Evolutionary conservation across 2,888 invertebrate species (phyloP), one percentile per base, ranked within the genome.

Genomic region (Euzophera pinguis): DNA sequence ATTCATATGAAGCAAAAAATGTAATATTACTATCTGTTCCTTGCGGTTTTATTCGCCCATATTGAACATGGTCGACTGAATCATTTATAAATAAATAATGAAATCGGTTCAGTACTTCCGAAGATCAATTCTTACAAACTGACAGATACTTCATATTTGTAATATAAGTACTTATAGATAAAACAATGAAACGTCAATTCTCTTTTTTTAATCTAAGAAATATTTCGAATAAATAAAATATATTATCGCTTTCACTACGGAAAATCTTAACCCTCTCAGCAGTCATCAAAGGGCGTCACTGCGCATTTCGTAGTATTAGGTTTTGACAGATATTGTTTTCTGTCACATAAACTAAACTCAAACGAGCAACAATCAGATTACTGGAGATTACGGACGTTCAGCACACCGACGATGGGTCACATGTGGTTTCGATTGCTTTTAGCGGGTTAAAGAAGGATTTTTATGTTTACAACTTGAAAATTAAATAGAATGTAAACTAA

Each of bases 241-340:
- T 47, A 27, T 67, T 61, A 47, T 27, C 14, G 50, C 14, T 67
- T 59, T 48, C 5, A 2, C 9, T 51, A 9, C 7, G 9, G 10
- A 3, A 57, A 58, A 47, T 43, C 5, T 68, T 41, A 71, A 43
- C 9, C 35, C 32, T 22, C 37, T 32, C 41, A 43, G 47, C 61
- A 67, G 58, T 63, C 73, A 67, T 81, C 77, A 78, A 71, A 65
- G 62, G 67, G 61, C 74, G 73, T 78, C 75, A 74, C 68, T 71
- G 74, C 74, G 73, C 81, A 78, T 81, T 82, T 83, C 77, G 82
- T 81, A 73, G 84, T 77, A 80, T 84, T 83, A 82, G 81, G 81
- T 81, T 83, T 81, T 84, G 85, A 84, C 86, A 85, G 84, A 85
- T 87, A 85, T 84, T 75, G 71, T 77, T 65, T 67, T 70, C 71